These are phyloP conservation scores for Enchytraeus crypticus DNA, from an alignment of 2,888 invertebrate species.

Conservation along the genomic window DNA sequence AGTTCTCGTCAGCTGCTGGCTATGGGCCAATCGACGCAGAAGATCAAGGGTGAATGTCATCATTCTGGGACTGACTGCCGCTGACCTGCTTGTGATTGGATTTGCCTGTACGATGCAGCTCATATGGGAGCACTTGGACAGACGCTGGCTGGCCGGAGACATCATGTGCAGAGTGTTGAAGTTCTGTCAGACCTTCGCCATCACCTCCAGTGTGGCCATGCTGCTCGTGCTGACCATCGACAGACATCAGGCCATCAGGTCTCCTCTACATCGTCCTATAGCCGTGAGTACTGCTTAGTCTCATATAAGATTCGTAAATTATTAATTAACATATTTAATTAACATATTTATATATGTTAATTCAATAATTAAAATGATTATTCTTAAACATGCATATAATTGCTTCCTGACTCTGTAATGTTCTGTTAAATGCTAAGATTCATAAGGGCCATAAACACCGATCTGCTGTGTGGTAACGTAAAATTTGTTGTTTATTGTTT, in stretches of 20 bases:
- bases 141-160: slow-evolving; percentile 41
- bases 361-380: no score
- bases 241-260: slow-evolving; percentile 45
- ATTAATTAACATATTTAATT: no score
- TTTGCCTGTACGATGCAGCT: slow-evolving; percentile 34
- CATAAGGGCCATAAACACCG: no score
- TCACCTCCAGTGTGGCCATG: slow-evolving; percentile 45
- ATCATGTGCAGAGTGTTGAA: slow-evolving; percentile 44
- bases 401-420: no score
- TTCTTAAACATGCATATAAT: no score
- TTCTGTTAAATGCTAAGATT: no score
- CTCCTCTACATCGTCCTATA: slow-evolving; percentile 40
- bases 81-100: slow-evolving; percentile 44
- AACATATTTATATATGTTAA: no score
- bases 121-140: slow-evolving; percentile 26
- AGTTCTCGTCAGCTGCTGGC: slow-evolving; percentile 38
- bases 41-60: slow-evolving; percentile 41
- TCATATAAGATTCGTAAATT: no score
- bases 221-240: slow-evolving; percentile 46
- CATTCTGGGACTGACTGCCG: slow-evolving; percentile 44
- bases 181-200: slow-evolving; percentile 42
- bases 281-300: no score
- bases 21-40: slow-evolving; percentile 33
- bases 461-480: no score
- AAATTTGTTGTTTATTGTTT: no score